Evolutionary conservation across 2,113 vertebrate genomes (phyloP), one percentile per base, ranked within the genome.

Genomic region (Camarhynchus parvulus): DNA sequence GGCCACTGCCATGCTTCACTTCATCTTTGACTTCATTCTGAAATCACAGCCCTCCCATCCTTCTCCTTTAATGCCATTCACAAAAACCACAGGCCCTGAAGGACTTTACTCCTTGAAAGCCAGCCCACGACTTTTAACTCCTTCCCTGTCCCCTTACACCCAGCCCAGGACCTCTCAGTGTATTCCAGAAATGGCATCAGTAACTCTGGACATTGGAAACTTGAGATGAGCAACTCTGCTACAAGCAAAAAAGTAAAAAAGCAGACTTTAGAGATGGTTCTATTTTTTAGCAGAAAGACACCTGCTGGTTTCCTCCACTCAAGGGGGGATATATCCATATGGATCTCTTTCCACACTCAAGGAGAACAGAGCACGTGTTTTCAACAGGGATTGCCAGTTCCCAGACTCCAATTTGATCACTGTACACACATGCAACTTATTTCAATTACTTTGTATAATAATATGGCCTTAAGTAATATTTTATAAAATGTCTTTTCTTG

Each of bases 1-100:
- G 3, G 92, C 83, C 79, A 64, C 64, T 72, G 95, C 83, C 76
- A 75, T 52, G 76, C 89, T 95, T 73, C 89, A 67, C 89, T 94
- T 95, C 86, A 89, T 30, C 83, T 61, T 11, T 52, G 86, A 89
- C 83, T 95, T 61, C 87, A 84, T 72, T 72, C 87, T 75, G 31
- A 68, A 84, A 70, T 39, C 87, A 47, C 69, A 52, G 80, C 27
- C 46, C 66, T 81, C 80, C 55, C 11, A 0, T 44, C 64, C 80
- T 78, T 30, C 53, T 58, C 81, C 82, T 46, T 49, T 37, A 85
- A 73, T 21, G 56, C 75, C 87, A 95, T 79, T 91, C 94, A 87
- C 44, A 84, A 70, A 91, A 91, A 27, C 13, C 80, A 67, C 31
- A 49, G 56, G 61, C 62, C 66, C 53, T 42, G 61, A 83, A 92